These are phyloP conservation scores for Anastatus disparis DNA, from an alignment of 1,140 invertebrate genomes.

Conservation along the genomic window DNA sequence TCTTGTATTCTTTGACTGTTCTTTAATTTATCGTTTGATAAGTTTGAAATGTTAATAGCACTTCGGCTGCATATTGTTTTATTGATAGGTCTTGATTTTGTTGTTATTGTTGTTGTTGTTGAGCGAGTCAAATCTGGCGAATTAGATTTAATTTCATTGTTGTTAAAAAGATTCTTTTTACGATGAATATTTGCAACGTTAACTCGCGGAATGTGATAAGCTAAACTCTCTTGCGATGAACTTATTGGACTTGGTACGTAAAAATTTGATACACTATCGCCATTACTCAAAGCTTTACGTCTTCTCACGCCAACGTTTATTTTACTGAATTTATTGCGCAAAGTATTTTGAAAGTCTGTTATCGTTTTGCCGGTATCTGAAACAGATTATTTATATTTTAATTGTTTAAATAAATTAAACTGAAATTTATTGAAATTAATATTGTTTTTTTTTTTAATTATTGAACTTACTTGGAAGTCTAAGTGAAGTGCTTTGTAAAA, in stretches of 20 bases:
- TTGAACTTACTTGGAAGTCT: slow-evolving; percentile 67
- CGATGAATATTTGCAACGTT: slow-evolving; percentile 55
- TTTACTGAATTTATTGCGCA: slow-evolving; percentile 74
- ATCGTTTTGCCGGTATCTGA: slow-evolving; percentile 61
- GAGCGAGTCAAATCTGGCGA: slow-evolving; percentile 34
- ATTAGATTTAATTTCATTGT: slow-evolving; percentile 27
- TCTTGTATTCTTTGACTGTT: slow-evolving; percentile 45
- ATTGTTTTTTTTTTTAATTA: slow-evolving; percentile 2
- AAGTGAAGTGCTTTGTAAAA: slow-evolving; percentile 72
- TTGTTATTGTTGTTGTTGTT: background rate
- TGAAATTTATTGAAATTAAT: too few relatives aligned
- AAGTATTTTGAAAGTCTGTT: slow-evolving; percentile 70
- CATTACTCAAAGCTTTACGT: slow-evolving; percentile 73
- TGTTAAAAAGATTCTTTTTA: slow-evolving; percentile 39
- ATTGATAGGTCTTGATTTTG: background rate
- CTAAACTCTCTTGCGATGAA: slow-evolving; percentile 47
- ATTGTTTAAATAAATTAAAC: too few relatives aligned
- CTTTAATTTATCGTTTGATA: slow-evolving; percentile 38
- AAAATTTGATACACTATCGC: slow-evolving; percentile 67
- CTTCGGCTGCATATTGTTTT: slow-evolving; percentile 48
- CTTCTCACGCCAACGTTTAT: slow-evolving; percentile 74
- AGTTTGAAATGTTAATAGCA: slow-evolving; percentile 55
- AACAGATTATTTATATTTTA: too few relatives aligned
- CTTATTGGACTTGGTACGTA: slow-evolving; percentile 74
- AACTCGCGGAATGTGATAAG: slow-evolving; percentile 52